Conservation (phyloP, 1,140 invertebrate species). For the Drosophila nikananu region DNA sequence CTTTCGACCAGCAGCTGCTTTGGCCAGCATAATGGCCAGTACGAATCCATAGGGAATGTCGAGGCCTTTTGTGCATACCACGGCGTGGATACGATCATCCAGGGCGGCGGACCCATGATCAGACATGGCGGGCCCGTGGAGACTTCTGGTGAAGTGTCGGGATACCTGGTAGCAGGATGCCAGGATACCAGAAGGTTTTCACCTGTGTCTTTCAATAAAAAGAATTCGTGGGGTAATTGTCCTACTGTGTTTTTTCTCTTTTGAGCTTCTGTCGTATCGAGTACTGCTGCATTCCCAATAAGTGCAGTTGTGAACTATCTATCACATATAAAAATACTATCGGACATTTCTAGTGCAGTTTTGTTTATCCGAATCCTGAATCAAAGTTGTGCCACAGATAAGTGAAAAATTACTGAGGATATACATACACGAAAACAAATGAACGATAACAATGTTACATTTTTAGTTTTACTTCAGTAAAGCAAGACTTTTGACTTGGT, state of each 20-base stretch:
- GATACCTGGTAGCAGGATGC: background rate
- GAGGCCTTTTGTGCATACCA: constrained; percentile 37
- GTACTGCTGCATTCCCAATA: too few relatives aligned
- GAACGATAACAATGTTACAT: too few relatives aligned
- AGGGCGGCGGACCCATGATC: background rate
- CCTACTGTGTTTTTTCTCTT: background rate
- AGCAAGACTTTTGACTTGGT: too few relatives aligned
- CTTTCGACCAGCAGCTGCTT: background rate
- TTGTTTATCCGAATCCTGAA: too few relatives aligned
- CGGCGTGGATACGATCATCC: background rate
- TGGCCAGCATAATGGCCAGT: background rate
- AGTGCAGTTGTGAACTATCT: too few relatives aligned
- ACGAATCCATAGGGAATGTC: constrained; percentile 12
- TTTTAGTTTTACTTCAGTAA: too few relatives aligned
- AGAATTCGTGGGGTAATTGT: background rate
- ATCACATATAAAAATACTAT: too few relatives aligned
- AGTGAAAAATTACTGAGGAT: too few relatives aligned
- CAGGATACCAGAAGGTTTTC: background rate
- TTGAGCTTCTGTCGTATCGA: background rate
- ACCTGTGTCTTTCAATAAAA: background rate
- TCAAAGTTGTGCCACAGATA: too few relatives aligned
- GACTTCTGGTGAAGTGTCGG: constrained; percentile 8
- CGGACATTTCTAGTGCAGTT: too few relatives aligned
- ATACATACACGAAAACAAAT: too few relatives aligned
- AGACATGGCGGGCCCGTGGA: background rate